Evolutionary conservation across 23 tunicate species (phyloP), one percentile per base, ranked within the genome.

Genomic region (Styela plicata): DNA sequence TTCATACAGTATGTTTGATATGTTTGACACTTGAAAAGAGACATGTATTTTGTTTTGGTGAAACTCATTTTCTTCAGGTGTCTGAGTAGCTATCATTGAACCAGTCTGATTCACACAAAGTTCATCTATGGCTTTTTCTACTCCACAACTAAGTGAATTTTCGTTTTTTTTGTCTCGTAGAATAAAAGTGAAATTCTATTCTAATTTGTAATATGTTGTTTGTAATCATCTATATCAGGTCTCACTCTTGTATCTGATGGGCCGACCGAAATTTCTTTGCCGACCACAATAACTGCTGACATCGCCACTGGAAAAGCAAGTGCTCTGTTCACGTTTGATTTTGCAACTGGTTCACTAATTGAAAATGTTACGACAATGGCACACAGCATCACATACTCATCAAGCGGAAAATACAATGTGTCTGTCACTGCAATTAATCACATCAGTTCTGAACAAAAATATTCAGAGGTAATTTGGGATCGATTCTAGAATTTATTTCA

Each of bases 401-500:
- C 64, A 24, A 27, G 66, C 36, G 90, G 87, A 21, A 36, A 33
- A 27, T 91, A 91, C 57, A 86, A 82, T 61, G 90, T 91, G 68
- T 76, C 88, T 0, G 88, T 84, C 2, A 63, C 33, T 5, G 94
- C 85, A 21, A 81, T 69, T 20, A 89, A 89, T 63, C 78, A 33
- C 31, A 80, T 89, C 63, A 83, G 84, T 68, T 36, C 81, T 20
- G 63, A 76, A 69, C 64, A 36, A 0, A 27, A 52, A 44, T 52
- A 36, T 24, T 10, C 44, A 0, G 81, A 76, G 81, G 81, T 76
- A 76, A 1, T n/a, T n/a, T n/a, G n/a, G n/a, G n/a, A n/a, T n/a
- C n/a, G n/a, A n/a, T n/a, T n/a, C n/a, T n/a, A n/a, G n/a, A n/a
- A n/a, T n/a, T n/a, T n/a, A n/a, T n/a, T n/a, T n/a, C n/a, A n/a